Percentiles rank a stretch among this genome's conserved stretches.
Conservation (phyloP, 2,888 invertebrate genomes). For the Phyto melanocephala region DNA sequence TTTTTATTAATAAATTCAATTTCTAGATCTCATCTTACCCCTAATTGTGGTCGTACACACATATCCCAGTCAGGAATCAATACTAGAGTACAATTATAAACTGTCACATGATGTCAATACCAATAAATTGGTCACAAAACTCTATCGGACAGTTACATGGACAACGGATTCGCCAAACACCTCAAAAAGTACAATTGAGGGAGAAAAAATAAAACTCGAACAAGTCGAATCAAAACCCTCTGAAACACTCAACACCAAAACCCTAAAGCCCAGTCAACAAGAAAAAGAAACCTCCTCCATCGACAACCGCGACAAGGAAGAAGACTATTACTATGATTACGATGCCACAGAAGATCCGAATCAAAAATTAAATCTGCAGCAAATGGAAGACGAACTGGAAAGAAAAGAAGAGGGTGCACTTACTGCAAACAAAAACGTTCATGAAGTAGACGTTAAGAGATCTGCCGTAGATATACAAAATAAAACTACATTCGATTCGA, state of each 20-base stretch:
- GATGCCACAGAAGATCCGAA: slow-evolving; percentile 24
- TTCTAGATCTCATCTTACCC: slow-evolving; percentile 63
- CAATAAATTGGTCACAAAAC: slow-evolving; percentile 66
- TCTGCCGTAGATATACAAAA: slow-evolving; percentile 61
- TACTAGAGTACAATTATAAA: slow-evolving; percentile 66
- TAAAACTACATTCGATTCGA: slow-evolving; percentile 23
- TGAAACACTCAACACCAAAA: not conserved
- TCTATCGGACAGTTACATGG: slow-evolving; percentile 72
- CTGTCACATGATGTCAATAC: slow-evolving; percentile 36
- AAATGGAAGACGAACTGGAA: slow-evolving; percentile 42
- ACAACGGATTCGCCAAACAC: slow-evolving; percentile 59
- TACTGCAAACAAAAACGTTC: slow-evolving; percentile 1
- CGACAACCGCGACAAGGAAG: slow-evolving; percentile 1
- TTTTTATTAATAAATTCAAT: slow-evolving; percentile 70
- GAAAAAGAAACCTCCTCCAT: not conserved
- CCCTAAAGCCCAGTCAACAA: not conserved
- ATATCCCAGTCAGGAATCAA: slow-evolving; percentile 73
- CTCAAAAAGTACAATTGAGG: slow-evolving; percentile 17
- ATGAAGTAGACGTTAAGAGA: slow-evolving; percentile 64
- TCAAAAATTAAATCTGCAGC: slow-evolving; percentile 17
- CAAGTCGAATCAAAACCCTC: slow-evolving; percentile 8
- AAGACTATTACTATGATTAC: slow-evolving; percentile 50
- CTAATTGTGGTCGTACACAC: slow-evolving; percentile 69
- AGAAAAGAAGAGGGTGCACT: slow-evolving; percentile 17
- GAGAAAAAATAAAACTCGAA: slow-evolving; percentile 40